Conservation (phyloP, 2,888 invertebrate species). For the Trilocha varians region DNA sequence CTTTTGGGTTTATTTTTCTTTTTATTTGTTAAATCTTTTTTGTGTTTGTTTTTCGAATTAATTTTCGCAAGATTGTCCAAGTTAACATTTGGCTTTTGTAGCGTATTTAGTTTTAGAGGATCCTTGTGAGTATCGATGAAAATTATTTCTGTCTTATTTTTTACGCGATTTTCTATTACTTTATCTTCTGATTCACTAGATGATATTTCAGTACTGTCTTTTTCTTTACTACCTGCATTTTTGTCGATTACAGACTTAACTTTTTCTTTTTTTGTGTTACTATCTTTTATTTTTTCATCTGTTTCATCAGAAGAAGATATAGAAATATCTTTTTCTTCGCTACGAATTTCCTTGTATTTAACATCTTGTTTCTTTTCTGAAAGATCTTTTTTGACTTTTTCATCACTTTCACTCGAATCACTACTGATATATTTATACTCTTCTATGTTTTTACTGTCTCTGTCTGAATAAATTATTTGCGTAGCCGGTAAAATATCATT, state of each 20-base stretch:
- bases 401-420: not conserved
- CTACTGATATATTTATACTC: not conserved
- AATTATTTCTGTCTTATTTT: conserved; percentile 10
- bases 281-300: not conserved
- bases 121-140: conserved; percentile 15
- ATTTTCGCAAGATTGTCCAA: not conserved
- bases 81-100: not conserved
- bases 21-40: conserved; percentile 6
- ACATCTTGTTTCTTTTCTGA: too few relatives aligned
- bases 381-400: conserved; percentile 5
- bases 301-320: not conserved
- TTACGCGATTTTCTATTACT: conserved; percentile 5
- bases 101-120: too few relatives aligned
- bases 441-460: conserved; percentile 5
- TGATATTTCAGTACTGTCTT: not conserved
- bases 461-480: conserved; percentile 22
- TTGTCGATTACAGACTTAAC: not conserved
- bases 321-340: not conserved
- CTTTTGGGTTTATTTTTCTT: not conserved
- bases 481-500: conserved; percentile 18
- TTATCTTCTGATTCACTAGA: conserved; percentile 1
- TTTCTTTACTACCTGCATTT: not conserved
- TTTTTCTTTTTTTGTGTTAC: not conserved
- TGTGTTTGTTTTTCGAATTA: conserved; percentile 11
- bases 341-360: too few relatives aligned